Evolutionary conservation across 2,113 vertebrate genomes (phyloP).

Genomic region (Fregetta grallaria): DNA sequence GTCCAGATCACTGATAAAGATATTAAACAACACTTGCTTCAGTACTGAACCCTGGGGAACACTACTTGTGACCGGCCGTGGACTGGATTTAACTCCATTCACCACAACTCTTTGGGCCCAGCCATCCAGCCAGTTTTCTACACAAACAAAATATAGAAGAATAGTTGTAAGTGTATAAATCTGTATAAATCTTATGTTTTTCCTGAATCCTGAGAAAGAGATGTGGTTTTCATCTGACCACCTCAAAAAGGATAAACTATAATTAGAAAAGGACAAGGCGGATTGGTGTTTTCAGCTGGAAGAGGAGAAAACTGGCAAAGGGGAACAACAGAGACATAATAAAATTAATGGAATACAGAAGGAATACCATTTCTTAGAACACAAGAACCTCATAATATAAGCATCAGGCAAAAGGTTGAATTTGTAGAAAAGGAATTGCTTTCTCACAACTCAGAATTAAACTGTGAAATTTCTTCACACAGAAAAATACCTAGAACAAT

Average conservation of each 20-base stretch:
- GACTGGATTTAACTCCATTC: background rate
- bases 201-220: background rate
- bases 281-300: background rate
- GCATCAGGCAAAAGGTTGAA: background rate
- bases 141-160: background rate
- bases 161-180: background rate
- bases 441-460: background rate
- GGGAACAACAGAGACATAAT: background rate
- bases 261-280: background rate
- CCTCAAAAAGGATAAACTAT: background rate
- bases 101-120: background rate
- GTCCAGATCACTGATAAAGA: fast-evolving
- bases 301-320: background rate
- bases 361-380: background rate
- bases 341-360: background rate
- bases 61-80: fast-evolving
- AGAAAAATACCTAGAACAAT: background rate
- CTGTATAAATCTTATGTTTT: background rate
- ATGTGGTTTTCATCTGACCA: background rate
- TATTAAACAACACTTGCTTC: background rate
- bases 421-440: background rate
- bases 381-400: background rate
- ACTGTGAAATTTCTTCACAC: background rate
- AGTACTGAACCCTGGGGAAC: background rate
- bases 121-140: background rate